Percentiles rank a stretch among this genome's conserved stretches.
Evolutionary conservation across 2,113 vertebrate species (phyloP).

Genomic region (Sigmodon hispidus): DNA sequence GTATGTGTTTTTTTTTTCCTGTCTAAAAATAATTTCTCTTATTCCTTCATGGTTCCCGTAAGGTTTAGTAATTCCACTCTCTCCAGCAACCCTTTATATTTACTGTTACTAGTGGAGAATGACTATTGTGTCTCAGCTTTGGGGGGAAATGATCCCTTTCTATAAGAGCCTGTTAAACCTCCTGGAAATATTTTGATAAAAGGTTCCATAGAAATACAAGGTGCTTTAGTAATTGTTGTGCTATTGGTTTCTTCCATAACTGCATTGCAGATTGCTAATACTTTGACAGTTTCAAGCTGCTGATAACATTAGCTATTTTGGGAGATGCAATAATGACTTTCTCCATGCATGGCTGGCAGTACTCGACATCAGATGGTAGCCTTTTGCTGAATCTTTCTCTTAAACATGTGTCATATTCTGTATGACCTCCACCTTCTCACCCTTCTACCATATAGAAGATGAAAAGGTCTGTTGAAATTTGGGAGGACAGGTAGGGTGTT

Average conservation of each 20-base stretch:
- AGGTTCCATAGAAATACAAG: slow-evolving; percentile 31
- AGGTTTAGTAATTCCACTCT: slow-evolving; percentile 64
- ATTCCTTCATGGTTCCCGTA: slow-evolving; percentile 24
- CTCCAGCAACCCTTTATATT: neutral
- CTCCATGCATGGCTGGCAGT: slow-evolving; percentile 39
- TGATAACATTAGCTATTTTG: slow-evolving; percentile 78
- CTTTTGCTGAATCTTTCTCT: slow-evolving; percentile 75
- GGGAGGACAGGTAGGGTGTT: slow-evolving; percentile 69
- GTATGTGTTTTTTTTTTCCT: slow-evolving; percentile 59
- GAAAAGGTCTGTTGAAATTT: slow-evolving; percentile 76
- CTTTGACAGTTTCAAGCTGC: slow-evolving; percentile 66
- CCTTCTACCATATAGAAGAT: slow-evolving; percentile 69
- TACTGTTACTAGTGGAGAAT: slow-evolving; percentile 6
- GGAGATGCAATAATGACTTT: slow-evolving; percentile 77
- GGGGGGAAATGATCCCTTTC: slow-evolving; percentile 42
- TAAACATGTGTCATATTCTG: slow-evolving; percentile 70
- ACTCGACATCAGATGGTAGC: slow-evolving; percentile 58
- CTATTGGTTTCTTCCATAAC: slow-evolving; percentile 63
- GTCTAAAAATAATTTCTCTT: slow-evolving; percentile 49
- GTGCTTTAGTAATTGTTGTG: slow-evolving; percentile 60
- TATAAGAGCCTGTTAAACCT: slow-evolving; percentile 48
- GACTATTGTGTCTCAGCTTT: slow-evolving; percentile 50
- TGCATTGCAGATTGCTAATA: slow-evolving; percentile 72
- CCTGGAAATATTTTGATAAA: slow-evolving; percentile 52
- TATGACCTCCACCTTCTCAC: neutral